A percentile compares a stretch with the other conserved stretches of the same genome.
These are phyloP conservation scores for Notarius quadriscutis DNA, from an alignment of 2,113 vertebrate species.

Conservation along the genomic window DNA sequence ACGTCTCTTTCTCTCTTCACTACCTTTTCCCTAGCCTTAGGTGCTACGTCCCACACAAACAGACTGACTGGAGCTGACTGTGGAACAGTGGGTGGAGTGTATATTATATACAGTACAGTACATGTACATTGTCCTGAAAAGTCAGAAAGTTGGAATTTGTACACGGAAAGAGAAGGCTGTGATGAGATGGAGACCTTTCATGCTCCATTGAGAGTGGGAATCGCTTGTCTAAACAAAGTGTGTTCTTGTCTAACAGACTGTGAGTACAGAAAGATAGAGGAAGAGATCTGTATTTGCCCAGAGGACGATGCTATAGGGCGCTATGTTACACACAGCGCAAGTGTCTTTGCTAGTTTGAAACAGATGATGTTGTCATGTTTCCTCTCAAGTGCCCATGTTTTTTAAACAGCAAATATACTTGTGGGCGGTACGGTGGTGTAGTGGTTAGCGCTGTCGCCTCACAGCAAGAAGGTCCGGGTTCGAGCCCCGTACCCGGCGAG, in stretches of 20 bases:
- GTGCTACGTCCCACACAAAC: slow-evolving; percentile 5
- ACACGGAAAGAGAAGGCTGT: neutral
- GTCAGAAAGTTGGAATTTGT: neutral
- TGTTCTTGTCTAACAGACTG: neutral
- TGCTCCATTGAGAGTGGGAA: slow-evolving; percentile 12
- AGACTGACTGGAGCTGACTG: neutral
- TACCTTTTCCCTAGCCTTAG: slow-evolving; percentile 17
- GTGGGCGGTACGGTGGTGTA: too few species aligned
- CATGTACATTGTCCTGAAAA: neutral
- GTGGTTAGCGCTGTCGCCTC: too few species aligned
- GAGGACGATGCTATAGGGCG: neutral
- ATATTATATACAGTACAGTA: neutral
- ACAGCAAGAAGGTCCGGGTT: too few species aligned
- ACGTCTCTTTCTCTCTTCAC: neutral
- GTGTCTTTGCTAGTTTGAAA: too few species aligned
- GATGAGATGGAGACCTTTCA: slow-evolving; percentile 24
- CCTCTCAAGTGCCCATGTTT: too few species aligned
- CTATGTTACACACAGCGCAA: too few species aligned
- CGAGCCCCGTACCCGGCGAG: too few species aligned
- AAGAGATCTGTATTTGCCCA: neutral
- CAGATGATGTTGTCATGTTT: too few species aligned
- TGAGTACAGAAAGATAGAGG: neutral
- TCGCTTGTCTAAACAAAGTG: slow-evolving; percentile 13
- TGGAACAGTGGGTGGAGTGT: neutral
- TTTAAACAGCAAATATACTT: too few species aligned